Evolutionary conservation across 2,113 vertebrate species (phyloP).

Genomic region (Pitta sordida): DNA sequence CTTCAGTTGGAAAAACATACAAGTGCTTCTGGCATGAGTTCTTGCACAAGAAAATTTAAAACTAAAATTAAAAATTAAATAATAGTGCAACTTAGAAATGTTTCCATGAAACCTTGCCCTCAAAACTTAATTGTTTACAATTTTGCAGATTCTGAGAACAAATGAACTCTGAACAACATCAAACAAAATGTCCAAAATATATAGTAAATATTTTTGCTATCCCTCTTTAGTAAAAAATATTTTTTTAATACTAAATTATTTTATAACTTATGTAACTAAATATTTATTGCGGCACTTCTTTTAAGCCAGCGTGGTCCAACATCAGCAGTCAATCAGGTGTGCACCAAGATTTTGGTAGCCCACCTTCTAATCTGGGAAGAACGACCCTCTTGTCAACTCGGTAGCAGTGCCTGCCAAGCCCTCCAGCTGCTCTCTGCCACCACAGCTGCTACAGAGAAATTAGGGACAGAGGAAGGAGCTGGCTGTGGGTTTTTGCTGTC

Average conservation of each 20-base stretch:
- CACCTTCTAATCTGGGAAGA: not conserved
- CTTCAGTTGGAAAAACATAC: not conserved
- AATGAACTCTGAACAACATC: not conserved
- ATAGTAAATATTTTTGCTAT: not conserved
- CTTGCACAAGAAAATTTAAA: not conserved
- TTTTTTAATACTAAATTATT: not conserved
- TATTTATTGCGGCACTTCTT: not conserved
- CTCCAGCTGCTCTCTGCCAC: not conserved
- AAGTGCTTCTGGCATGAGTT: not conserved
- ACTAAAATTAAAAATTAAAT: not conserved
- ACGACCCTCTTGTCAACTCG: not conserved
- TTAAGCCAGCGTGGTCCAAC: not conserved
- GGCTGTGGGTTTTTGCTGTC: not conserved
- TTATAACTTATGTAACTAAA: not conserved
- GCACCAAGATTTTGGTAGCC: not conserved
- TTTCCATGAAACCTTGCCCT: not conserved
- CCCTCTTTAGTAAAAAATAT: not conserved
- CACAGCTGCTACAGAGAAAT: not conserved
- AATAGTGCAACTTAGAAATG: not conserved
- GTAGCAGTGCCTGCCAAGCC: not conserved
- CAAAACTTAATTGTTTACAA: not conserved
- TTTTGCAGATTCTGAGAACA: not conserved
- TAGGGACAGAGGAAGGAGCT: not conserved
- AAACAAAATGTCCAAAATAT: not conserved
- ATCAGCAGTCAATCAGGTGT: not conserved